A percentile compares a stretch with the other conserved stretches of the same genome.
phyloP scores from a whole-genome alignment of 1,140 invertebrate species.

The Zaprionus tsacasi region DNA sequence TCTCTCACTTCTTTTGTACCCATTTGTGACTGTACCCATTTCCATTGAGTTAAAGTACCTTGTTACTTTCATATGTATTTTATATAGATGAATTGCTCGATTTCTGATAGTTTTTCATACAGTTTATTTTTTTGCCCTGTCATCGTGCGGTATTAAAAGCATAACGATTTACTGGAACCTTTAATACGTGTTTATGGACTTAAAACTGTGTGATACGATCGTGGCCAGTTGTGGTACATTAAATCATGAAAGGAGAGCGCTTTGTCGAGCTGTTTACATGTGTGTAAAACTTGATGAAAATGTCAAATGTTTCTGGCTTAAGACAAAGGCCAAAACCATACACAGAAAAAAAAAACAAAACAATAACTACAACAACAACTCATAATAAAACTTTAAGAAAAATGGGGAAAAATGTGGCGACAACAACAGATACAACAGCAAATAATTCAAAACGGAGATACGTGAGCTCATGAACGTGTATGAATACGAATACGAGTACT shows the following conservation, averaged over 20 bases:
- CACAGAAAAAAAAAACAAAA: slow-evolving; percentile 23
- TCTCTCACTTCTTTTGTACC: no score
- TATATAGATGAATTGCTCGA: background rate
- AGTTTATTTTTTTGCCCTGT: background rate
- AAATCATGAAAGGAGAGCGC: slow-evolving; percentile 42
- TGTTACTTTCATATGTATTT: background rate
- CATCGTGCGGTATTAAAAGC: slow-evolving; percentile 13
- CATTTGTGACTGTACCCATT: no score
- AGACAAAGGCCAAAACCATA: slow-evolving; percentile 72
- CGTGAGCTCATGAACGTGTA: slow-evolving; percentile 73
- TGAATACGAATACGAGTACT: background rate
- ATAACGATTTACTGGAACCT: slow-evolving; percentile 20
- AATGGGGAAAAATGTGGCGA: slow-evolving; percentile 28
- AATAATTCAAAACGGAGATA: slow-evolving; percentile 47
- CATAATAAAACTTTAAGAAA: slow-evolving; percentile 33
- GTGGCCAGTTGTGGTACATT: slow-evolving; percentile 29
- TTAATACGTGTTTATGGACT: slow-evolving; percentile 14
- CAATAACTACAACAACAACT: slow-evolving; percentile 28
- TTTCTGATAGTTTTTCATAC: background rate
- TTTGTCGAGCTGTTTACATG: slow-evolving; percentile 55
- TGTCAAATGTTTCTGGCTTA: slow-evolving; percentile 79
- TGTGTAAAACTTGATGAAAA: slow-evolving; percentile 76
- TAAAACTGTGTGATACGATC: slow-evolving; percentile 22
- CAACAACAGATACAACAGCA: slow-evolving; percentile 32
- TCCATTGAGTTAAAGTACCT: no score